Evolutionary conservation across 2,113 vertebrate genomes (phyloP).

Genomic region (Thermophis baileyi): DNA sequence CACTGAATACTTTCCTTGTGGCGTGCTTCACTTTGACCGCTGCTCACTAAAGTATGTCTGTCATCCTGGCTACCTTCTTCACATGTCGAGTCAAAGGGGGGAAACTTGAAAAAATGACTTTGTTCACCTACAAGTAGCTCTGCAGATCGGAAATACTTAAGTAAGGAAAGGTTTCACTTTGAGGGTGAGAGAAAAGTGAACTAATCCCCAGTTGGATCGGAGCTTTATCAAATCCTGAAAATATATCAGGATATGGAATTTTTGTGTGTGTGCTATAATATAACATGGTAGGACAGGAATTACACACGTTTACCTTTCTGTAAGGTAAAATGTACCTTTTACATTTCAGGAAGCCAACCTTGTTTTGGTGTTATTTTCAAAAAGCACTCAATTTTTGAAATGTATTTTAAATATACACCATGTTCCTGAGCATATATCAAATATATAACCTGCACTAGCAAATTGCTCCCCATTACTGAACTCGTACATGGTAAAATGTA

Average conservation of each 20-base stretch:
- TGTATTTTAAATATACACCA: constrained; percentile 43
- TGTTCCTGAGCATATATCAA: constrained; percentile 12
- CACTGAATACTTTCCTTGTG: background rate
- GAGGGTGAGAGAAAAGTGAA: constrained; percentile 5
- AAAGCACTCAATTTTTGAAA: constrained; percentile 52
- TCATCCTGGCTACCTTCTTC: constrained; percentile 29
- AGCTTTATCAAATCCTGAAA: background rate
- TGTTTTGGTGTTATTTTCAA: constrained; percentile 10
- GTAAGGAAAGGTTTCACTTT: background rate
- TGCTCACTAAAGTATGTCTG: constrained; percentile 9
- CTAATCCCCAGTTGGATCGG: constrained; percentile 1
- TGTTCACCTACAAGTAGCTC: constrained; percentile 13
- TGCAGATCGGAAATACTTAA: background rate
- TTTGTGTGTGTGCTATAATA: background rate
- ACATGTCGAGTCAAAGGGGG: background rate
- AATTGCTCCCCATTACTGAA: background rate
- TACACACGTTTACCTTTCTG: background rate
- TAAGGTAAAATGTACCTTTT: background rate
- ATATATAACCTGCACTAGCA: background rate
- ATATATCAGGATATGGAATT: constrained; percentile 7
- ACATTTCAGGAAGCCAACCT: constrained; percentile 10
- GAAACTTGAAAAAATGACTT: constrained; percentile 11
- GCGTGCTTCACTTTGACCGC: background rate
- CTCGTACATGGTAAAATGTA: background rate
- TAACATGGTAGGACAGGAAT: background rate